Evolutionary conservation across 2,113 vertebrate genomes (phyloP).

Genomic region (Cairina moschata): DNA sequence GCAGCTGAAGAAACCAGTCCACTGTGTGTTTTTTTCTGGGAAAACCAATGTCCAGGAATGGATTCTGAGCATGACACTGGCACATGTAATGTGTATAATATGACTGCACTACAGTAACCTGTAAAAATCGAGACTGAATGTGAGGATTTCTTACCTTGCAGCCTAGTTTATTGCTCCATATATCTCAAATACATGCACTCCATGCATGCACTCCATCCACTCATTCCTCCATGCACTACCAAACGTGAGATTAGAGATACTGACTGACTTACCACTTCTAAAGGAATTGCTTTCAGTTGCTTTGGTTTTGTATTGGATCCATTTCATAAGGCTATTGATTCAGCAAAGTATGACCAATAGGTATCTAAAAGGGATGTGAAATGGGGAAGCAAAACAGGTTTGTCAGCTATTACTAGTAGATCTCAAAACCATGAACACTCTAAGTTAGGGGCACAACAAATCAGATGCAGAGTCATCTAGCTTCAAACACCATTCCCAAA

Average conservation of each 20-base stretch:
- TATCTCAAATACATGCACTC: no score
- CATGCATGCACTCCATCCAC: no score
- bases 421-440: neutral
- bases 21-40: neutral
- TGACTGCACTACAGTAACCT: neutral
- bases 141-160: neutral
- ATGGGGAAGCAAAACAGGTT: neutral
- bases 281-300: neutral
- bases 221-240: neutral
- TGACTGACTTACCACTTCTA: neutral
- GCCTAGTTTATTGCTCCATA: neutral
- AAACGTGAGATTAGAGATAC: neutral
- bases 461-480: neutral
- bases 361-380: neutral
- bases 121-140: neutral
- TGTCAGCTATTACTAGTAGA: neutral
- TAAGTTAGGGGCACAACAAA: neutral
- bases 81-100: neutral
- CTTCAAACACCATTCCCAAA: neutral
- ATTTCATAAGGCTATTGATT: neutral
- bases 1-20: neutral
- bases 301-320: neutral
- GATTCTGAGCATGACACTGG: neutral
- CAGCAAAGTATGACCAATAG: neutral
- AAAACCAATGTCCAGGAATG: accelerated